A percentile compares a stretch with the other conserved stretches of the same genome.
phyloP scores from a whole-genome alignment of 2,888 invertebrate genomes.

The Acrocyrtus sp. region DNA sequence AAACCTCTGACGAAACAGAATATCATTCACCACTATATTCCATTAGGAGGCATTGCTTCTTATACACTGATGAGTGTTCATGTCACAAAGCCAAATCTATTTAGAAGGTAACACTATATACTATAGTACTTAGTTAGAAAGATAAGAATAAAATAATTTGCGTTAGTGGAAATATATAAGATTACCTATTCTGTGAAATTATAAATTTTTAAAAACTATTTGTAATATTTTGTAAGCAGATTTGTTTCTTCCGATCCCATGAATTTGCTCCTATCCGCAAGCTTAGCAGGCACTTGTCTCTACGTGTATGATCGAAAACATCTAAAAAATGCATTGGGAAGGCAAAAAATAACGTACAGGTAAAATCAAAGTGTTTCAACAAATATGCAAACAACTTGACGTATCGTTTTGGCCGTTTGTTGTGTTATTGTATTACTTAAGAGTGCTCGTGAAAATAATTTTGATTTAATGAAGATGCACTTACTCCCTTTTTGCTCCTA shows the following conservation, averaged over 20 bases:
- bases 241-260: constrained; percentile 49
- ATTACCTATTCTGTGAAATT: no score
- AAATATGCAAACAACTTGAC: background rate
- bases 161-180: no score
- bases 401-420: background rate
- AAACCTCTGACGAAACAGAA: constrained; percentile 44
- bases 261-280: constrained; percentile 53
- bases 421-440: no score
- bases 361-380: constrained; percentile 8
- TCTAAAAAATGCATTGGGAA: constrained; percentile 37
- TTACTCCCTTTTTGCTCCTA: constrained; percentile 22
- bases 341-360: constrained; percentile 54
- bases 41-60: constrained; percentile 44
- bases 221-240: constrained; percentile 10
- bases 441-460: no score
- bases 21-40: constrained; percentile 56
- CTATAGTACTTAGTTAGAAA: background rate
- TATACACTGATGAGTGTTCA: constrained; percentile 55
- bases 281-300: constrained; percentile 48
- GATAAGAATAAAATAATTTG: no score
- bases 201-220: background rate
- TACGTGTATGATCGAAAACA: constrained; percentile 58
- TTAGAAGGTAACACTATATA: constrained; percentile 42
- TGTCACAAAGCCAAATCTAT: constrained; percentile 55
- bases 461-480: background rate